Conservation (phyloP, 1,140 invertebrate genomes). For the Wiebesia pumilae region DNA sequence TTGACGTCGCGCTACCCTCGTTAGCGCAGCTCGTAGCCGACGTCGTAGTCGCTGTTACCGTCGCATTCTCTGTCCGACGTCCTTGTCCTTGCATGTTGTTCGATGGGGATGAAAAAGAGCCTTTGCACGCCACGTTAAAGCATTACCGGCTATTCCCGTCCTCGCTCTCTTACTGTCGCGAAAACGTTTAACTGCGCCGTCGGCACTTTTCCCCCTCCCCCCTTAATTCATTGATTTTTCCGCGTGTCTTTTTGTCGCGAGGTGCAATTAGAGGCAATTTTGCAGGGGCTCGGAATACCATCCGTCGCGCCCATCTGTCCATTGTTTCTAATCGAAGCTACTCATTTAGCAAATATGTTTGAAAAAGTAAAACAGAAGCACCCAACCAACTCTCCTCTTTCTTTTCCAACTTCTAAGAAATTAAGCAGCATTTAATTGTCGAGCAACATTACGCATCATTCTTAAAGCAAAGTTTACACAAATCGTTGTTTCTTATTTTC, state of each 20-base stretch:
- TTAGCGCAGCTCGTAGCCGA: constrained; percentile 23
- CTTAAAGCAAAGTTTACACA: background rate
- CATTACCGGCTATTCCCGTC: background rate
- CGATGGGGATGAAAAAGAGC: constrained; percentile 46
- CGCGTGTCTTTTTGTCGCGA: background rate
- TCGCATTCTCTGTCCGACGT: background rate
- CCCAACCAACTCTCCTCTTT: too few species aligned
- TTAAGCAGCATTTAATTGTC: too few species aligned
- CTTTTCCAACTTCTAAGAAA: too few species aligned
- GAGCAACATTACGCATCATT: too few species aligned
- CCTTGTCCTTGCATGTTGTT: constrained; percentile 48
- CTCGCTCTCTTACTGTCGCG: background rate
- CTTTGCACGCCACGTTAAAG: constrained; percentile 37
- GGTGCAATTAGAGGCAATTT: background rate
- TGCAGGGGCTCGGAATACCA: too few species aligned
- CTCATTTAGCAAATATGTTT: too few species aligned
- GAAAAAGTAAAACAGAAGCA: too few species aligned
- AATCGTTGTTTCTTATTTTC: background rate
- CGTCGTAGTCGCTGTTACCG: background rate
- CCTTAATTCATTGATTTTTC: constrained; percentile 3
- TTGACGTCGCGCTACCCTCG: constrained; percentile 38
- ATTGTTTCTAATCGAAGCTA: too few species aligned
- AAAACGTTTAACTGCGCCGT: background rate
- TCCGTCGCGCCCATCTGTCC: too few species aligned
- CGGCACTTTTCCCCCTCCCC: background rate